Evolutionary conservation across 2,797 vertebrate genomes (phyloP).

Genomic region (Callimico goeldii): DNA sequence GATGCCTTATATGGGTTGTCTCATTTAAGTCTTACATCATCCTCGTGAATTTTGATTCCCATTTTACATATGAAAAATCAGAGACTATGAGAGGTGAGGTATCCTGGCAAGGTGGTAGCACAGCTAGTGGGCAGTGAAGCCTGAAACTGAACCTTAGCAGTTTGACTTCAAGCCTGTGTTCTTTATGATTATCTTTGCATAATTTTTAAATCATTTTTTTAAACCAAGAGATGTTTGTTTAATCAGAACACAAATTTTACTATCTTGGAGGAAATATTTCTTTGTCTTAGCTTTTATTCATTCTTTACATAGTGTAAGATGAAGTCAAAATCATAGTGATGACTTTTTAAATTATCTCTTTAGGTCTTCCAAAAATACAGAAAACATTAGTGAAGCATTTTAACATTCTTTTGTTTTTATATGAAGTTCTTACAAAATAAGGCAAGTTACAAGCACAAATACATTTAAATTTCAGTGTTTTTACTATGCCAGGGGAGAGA

Average conservation of each 20-base stretch:
- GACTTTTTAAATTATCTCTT: not conserved
- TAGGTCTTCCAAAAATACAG: not conserved
- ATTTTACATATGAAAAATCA: not conserved
- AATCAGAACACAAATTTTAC: not conserved
- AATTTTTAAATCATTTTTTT: not conserved
- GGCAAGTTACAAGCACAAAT: not conserved
- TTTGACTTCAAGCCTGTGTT: not conserved
- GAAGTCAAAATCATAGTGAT: not conserved
- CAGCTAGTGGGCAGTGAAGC: not conserved
- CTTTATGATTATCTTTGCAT: not conserved
- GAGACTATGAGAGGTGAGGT: not conserved
- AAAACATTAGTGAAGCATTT: not conserved
- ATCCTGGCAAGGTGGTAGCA: not conserved
- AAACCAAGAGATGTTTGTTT: slow-evolving; percentile 26
- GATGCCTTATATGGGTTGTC: not conserved
- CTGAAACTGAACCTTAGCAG: not conserved
- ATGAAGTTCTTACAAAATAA: not conserved
- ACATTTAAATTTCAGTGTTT: not conserved
- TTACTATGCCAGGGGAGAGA: not conserved
- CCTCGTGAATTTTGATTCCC: not conserved
- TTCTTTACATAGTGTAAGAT: not conserved
- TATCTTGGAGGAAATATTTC: not conserved
- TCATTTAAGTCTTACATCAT: not conserved
- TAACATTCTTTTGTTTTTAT: not conserved
- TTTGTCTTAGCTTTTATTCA: not conserved